Conservation (phyloP, 37 sponge, comb jelly and placozoan genomes). For the Hormiphora californensis region DNA sequence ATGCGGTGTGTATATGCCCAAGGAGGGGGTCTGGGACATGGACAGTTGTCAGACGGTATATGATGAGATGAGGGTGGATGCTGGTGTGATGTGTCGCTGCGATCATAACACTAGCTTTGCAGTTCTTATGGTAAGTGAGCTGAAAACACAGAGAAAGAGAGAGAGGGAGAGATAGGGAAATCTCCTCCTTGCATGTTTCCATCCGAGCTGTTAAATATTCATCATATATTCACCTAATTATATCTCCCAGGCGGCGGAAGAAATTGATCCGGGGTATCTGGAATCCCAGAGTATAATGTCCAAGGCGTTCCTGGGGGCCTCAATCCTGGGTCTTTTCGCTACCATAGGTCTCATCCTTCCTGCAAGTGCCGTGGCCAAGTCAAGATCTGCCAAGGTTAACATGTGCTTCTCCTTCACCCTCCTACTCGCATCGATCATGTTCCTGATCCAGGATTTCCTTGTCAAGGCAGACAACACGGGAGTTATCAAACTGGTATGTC, state of each 20-base stretch:
- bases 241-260: slow-evolving; percentile 46
- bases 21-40: background rate
- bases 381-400: slow-evolving; percentile 41
- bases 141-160: no score
- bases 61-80: background rate
- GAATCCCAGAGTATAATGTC: background rate
- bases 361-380: background rate
- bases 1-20: background rate
- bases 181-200: no score
- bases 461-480: slow-evolving; percentile 16
- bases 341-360: slow-evolving; percentile 11
- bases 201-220: no score
- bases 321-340: slow-evolving; percentile 1
- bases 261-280: slow-evolving; percentile 13
- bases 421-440: background rate
- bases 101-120: slow-evolving; percentile 47
- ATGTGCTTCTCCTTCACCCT: slow-evolving; percentile 33
- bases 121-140: slow-evolving; percentile 54
- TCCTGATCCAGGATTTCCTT: slow-evolving; percentile 1
- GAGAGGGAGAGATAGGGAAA: no score
- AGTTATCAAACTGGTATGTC: slow-evolving; percentile 12
- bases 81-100: background rate
- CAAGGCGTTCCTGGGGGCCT: background rate
- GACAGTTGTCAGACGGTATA: slow-evolving; percentile 35
- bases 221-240: no score